Base-by-base conservation (phyloP, 1,140 invertebrate species). In the Brachionus plicatilis region DNA sequence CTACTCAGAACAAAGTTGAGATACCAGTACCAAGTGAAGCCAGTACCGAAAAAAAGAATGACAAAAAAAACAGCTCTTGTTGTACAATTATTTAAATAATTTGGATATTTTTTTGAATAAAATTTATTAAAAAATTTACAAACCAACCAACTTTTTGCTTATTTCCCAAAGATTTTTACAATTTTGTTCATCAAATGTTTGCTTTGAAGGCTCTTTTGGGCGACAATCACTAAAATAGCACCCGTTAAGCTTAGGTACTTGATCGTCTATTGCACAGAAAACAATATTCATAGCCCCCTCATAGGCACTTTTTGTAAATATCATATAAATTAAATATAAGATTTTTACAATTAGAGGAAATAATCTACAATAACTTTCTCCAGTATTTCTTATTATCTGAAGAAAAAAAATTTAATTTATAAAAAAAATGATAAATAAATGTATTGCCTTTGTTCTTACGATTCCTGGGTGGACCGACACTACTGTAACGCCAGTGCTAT, bases 271-370 rank as follows among this genome's bases (percentile, higher is more conserved):
- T 3, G 94, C 92, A 87, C 94, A 94, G 87, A 94, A 92, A 60
- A 96, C 90, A 2, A 93, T 92, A 1, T 94, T 95, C 88, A 95
- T 94, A 6, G 93, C 93, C 0, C 94, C 94, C 85, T 93, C 88
- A 66, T 88, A 86, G 7, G 86, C 68, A 17, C 86, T 89, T 86
- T 90, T 84, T 7, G 70, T 72, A 37, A 72, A 47, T n/a, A 43
- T 20, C 37, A 72, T 43, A 41, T 43, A 72, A 6, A 72, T 72
- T 17, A 47, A 24, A 72, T 72, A 72, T 20, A 72, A 47, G 9
- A 79, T 79, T 20, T 60, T 60, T 17, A 60, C 53, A 20, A 60
- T 27, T 11, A 20, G n/a, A 60, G 53, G 53, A 60, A 60, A 60
- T 9, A 60, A 9, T 9, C n/a, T 20, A 60, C 17, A 20, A 60